Evolutionary conservation across 2,888 invertebrate genomes (phyloP).

Genomic region (Palloptera scutellata): DNA sequence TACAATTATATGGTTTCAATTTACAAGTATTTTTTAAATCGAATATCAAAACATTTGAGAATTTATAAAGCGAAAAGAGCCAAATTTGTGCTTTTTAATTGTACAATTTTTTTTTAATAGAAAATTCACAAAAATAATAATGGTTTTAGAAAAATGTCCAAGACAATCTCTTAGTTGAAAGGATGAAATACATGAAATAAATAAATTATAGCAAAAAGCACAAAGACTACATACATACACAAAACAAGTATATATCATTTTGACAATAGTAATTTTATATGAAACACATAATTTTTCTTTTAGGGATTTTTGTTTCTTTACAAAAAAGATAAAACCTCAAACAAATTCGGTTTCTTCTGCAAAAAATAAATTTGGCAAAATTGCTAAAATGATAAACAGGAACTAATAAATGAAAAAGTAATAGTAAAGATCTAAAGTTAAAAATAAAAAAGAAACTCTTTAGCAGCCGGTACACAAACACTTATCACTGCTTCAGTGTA

Average conservation of each 20-base stretch:
- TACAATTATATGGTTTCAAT: conserved; percentile 28
- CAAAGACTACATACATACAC: conserved; percentile 10
- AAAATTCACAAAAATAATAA: not conserved
- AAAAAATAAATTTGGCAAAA: conserved; percentile 24
- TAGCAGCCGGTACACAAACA: too few species aligned
- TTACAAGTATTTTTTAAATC: conserved; percentile 11
- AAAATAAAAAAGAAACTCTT: not conserved
- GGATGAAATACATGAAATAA: conserved; percentile 7
- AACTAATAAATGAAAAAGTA: not conserved
- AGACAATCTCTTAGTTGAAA: conserved; percentile 37
- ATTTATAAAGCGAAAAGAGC: not conserved
- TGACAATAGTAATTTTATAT: conserved; percentile 35
- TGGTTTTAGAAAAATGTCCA: not conserved
- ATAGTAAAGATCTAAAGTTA: not conserved
- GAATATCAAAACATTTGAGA: not conserved
- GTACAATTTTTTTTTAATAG: not conserved
- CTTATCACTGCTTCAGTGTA: too few species aligned
- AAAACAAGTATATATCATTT: conserved; percentile 33
- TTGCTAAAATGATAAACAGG: not conserved
- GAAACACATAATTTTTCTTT: conserved; percentile 7
- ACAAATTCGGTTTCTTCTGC: conserved; percentile 42
- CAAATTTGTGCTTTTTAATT: not conserved
- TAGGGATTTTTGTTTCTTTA: conserved; percentile 8
- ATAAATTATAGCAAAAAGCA: not conserved
- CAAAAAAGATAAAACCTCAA: conserved; percentile 38